Percentiles rank a stretch among this genome's conserved stretches.
Conservation (phyloP, 2,113 vertebrate species). For the Orientallactaga bullata region DNA sequence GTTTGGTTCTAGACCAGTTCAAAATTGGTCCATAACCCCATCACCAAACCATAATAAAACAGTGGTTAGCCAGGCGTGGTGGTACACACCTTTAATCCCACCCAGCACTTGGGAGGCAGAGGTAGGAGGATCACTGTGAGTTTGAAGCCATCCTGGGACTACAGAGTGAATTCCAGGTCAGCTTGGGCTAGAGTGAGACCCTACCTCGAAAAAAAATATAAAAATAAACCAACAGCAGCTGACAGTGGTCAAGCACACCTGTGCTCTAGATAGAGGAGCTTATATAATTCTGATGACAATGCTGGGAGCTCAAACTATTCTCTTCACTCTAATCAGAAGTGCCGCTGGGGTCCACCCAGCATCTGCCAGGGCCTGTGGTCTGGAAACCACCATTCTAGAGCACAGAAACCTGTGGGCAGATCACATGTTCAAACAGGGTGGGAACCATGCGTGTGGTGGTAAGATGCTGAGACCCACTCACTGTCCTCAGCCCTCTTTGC, state of each 20-base stretch:
- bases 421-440: rapidly evolving
- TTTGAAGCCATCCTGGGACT: no score
- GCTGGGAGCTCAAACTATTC: rapidly evolving
- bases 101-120: no score
- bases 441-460: rapidly evolving
- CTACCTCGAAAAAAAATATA: no score
- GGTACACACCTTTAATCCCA: no score
- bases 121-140: no score
- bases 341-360: not conserved
- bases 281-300: not conserved
- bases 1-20: not conserved
- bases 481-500: not conserved
- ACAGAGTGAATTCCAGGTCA: no score
- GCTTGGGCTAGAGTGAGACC: no score
- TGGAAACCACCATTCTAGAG: rapidly evolving
- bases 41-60: not conserved
- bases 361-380: not conserved
- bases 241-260: not conserved
- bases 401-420: not conserved
- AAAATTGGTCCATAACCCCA: not conserved
- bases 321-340: not conserved
- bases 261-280: not conserved
- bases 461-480: rapidly evolving
- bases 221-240: not conserved
- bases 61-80: not conserved